These are phyloP conservation scores for Menidia menidia DNA, from an alignment of 2,797 vertebrate genomes.

Conservation along the genomic window DNA sequence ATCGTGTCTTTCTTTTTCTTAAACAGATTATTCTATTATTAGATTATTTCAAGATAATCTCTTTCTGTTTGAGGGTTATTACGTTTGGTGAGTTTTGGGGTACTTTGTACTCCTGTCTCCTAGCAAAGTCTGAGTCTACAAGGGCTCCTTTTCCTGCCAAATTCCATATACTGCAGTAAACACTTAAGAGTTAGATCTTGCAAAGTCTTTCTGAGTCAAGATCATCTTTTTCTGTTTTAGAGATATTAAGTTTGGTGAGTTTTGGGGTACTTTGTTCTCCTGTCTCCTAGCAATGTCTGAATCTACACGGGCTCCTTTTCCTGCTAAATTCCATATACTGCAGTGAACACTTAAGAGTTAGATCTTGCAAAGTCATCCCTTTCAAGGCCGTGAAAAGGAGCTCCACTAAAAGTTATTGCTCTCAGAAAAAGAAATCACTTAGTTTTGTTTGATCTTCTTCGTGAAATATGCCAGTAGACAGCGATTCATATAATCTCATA, in stretches of 20 bases:
- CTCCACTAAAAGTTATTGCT: constrained; percentile 64
- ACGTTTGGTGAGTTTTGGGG: constrained; percentile 18
- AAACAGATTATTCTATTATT: neutral
- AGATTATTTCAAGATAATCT: neutral
- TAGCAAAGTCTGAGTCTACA: constrained; percentile 30
- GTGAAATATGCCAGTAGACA: constrained; percentile 70
- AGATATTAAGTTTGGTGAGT: constrained; percentile 20
- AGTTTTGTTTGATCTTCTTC: constrained; percentile 69
- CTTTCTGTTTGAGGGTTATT: neutral
- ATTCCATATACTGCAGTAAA: constrained; percentile 35
- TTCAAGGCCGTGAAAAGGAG: constrained; percentile 60
- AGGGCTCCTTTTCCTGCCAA: constrained; percentile 19
- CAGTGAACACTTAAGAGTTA: constrained; percentile 47
- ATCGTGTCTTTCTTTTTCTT: neutral
- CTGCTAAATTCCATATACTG: constrained; percentile 13
- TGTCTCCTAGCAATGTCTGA: constrained; percentile 5
- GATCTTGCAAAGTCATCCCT: constrained; percentile 51
- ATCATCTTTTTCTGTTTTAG: constrained; percentile 16
- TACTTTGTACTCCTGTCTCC: constrained; percentile 15
- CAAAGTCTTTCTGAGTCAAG: constrained; percentile 31
- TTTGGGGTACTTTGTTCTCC: constrained; percentile 23
- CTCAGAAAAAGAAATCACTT: constrained; percentile 71
- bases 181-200: constrained; percentile 43
- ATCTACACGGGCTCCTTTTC: constrained; percentile 32
- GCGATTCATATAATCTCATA: constrained; percentile 71